Evolutionary conservation across 2,888 invertebrate genomes (phyloP), one percentile per base, ranked within the genome.

Genomic region (Drosophila greeni): DNA sequence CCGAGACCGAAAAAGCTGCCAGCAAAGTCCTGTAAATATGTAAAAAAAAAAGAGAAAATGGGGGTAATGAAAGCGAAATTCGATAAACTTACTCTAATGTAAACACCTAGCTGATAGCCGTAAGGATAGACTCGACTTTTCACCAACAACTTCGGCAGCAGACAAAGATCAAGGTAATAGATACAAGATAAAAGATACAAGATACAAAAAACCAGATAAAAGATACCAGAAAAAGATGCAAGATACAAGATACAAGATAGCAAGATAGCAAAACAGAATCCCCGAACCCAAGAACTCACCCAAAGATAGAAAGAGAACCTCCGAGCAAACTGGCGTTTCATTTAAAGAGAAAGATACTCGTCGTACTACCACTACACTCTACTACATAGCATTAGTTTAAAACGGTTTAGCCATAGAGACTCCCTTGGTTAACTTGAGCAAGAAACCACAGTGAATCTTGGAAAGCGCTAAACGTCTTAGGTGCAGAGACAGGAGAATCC

Each of bases 281-380:
- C 16, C 61, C 60, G 59, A 59, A 70, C 53, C 61, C 57, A 14
- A 43, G 23, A 73, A 57, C 65, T 72, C 72, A 68, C 43, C 64
- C 71, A 68, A 18, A 31, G 31, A 31, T 67, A 69, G 70, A 68
- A 72, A 59, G 60, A 69, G 72, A 85, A 85, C 85, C 85, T 85
- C 85, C 85, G 85, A 86, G 64, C 72, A 76, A 78, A 84, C 80
- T 84, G 80, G 85, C 75, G 86, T 85, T 85, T 85, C 86, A 86
- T 75, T 85, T 76, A 72, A 81, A 75, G 33, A 66, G 31, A n/a
- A n/a, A 36, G 45, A 62, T 51, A 59, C 37, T 43, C 39, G 57
- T 48, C 64, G 59, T 52, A 42, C 55, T 58, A 37, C 55, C 54
- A 59, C 55, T 58, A 66, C 53, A 67, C 68, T 80, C 64, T 77